Evolutionary conservation across 2,888 invertebrate species (phyloP).

Genomic region (Xylota sylvarum): DNA sequence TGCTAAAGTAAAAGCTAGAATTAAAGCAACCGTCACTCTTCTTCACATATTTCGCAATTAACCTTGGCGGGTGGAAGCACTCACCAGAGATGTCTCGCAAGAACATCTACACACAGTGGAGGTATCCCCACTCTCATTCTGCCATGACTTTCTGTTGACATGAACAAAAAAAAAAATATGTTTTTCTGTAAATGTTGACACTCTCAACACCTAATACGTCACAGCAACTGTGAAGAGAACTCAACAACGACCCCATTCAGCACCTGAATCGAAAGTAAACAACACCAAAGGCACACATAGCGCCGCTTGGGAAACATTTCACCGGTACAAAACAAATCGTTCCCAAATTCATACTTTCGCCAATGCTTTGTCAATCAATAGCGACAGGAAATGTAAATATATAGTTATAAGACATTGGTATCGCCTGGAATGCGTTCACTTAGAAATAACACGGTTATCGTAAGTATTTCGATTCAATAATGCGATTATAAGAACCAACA

Average conservation of each 20-base stretch:
- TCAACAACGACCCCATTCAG: neutral
- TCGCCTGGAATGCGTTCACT: conserved; percentile 15
- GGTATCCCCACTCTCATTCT: neutral
- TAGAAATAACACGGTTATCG: conserved; percentile 16
- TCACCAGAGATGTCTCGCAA: too few species aligned
- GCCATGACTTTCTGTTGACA: neutral
- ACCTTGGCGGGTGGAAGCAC: too few species aligned
- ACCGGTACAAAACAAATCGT: neutral
- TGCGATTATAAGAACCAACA: conserved; percentile 48
- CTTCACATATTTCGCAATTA: too few species aligned
- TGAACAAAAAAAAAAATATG: neutral
- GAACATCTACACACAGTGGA: neutral
- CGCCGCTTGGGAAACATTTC: neutral
- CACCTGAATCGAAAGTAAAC: conserved; percentile 6
- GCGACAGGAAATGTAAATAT: conserved; percentile 49
- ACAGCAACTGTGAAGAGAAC: neutral
- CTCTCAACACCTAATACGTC: neutral
- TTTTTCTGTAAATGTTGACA: neutral
- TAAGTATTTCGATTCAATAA: conserved; percentile 47
- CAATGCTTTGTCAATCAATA: conserved; percentile 15
- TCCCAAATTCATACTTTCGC: conserved; percentile 7
- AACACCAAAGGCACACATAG: neutral
- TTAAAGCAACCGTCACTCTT: too few species aligned
- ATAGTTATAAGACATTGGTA: conserved; percentile 5
- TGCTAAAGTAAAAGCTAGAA: too few species aligned